Percentiles rank a stretch among this genome's conserved stretches.
Conservation (phyloP, 1,140 invertebrate genomes). For the Tetramorium simillimum region DNA sequence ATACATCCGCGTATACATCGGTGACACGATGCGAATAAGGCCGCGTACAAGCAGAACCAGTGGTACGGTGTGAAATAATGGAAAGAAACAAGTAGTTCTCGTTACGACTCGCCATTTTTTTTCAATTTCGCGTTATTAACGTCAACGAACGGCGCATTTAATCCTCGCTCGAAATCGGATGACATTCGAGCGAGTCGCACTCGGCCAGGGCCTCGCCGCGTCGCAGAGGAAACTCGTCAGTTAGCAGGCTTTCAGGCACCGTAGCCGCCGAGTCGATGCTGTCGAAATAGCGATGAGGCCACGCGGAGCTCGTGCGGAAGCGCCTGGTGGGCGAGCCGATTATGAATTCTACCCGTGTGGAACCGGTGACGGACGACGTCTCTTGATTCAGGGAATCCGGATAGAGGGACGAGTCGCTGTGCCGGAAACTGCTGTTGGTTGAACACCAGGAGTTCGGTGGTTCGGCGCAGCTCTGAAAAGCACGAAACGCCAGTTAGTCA, state of each 20-base stretch:
- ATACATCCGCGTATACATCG: slow-evolving; percentile 12
- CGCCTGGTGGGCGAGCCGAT: slow-evolving; percentile 81
- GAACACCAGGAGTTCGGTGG: slow-evolving; percentile 84
- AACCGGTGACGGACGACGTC: slow-evolving; percentile 77
- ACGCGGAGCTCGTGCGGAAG: slow-evolving; percentile 75
- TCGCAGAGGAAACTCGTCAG: slow-evolving; percentile 81
- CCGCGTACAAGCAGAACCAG: slow-evolving; percentile 1
- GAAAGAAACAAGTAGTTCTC: slow-evolving; percentile 28
- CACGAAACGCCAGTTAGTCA: not conserved
- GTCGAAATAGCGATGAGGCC: slow-evolving; percentile 85
- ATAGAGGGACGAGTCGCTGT: slow-evolving; percentile 82
- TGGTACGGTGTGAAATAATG: not conserved
- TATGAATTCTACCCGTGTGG: slow-evolving; percentile 82
- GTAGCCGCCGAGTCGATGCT: slow-evolving; percentile 85
- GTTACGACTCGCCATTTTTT: slow-evolving; percentile 16
- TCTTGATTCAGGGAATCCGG: slow-evolving; percentile 83
- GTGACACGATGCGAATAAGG: not conserved
- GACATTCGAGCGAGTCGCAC: slow-evolving; percentile 86
- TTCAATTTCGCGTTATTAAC: not conserved
- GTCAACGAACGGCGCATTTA: slow-evolving; percentile 38
- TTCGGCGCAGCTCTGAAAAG: slow-evolving; percentile 79
- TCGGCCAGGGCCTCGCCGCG: slow-evolving; percentile 86
- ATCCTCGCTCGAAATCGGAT: slow-evolving; percentile 79
- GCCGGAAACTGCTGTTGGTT: slow-evolving; percentile 75
- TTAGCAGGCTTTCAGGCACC: slow-evolving; percentile 77